Evolutionary conservation across 2,888 invertebrate genomes (phyloP).

Genomic region (Aporophyla nigra): DNA sequence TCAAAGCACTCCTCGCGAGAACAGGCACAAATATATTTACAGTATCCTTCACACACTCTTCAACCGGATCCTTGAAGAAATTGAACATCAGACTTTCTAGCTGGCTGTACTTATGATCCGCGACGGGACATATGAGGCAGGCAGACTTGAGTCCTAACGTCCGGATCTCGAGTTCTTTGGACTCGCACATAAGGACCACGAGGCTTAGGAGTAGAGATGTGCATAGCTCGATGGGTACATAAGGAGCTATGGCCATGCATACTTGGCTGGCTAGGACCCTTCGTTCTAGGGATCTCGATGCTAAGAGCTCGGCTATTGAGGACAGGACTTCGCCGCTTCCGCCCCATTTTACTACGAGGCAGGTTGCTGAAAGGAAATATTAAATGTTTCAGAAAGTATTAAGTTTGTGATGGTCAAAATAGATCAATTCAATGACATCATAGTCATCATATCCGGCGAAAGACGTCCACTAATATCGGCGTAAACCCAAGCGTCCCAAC

Average conservation of each 20-base stretch:
- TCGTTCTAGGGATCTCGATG: constrained; percentile 83
- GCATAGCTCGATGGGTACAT: constrained; percentile 87
- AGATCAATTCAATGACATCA: background rate
- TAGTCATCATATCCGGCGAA: too few relatives aligned
- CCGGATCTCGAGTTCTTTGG: constrained; percentile 84
- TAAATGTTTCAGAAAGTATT: too few relatives aligned
- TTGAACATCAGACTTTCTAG: constrained; percentile 86
- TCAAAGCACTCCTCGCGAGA: constrained; percentile 85
- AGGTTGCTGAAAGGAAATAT: constrained; percentile 79
- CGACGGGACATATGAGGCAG: constrained; percentile 85
- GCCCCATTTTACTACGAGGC: constrained; percentile 88
- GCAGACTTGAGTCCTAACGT: constrained; percentile 84
- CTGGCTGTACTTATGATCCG: constrained; percentile 86
- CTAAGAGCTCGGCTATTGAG: constrained; percentile 84
- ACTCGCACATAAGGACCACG: constrained; percentile 88
- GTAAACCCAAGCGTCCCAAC: too few relatives aligned
- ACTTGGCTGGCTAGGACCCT: constrained; percentile 85
- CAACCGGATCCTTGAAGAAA: constrained; percentile 84
- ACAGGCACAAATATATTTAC: constrained; percentile 84
- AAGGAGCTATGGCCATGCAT: constrained; percentile 86
- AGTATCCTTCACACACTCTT: constrained; percentile 84
- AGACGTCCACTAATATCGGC: too few relatives aligned
- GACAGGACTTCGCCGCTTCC: constrained; percentile 87
- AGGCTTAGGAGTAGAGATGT: constrained; percentile 87
- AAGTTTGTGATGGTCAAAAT: background rate